Percentiles rank a stretch among this genome's conserved stretches.
phyloP scores from a whole-genome alignment of 2,797 vertebrate genomes.

The Enteromius viviparus region DNA sequence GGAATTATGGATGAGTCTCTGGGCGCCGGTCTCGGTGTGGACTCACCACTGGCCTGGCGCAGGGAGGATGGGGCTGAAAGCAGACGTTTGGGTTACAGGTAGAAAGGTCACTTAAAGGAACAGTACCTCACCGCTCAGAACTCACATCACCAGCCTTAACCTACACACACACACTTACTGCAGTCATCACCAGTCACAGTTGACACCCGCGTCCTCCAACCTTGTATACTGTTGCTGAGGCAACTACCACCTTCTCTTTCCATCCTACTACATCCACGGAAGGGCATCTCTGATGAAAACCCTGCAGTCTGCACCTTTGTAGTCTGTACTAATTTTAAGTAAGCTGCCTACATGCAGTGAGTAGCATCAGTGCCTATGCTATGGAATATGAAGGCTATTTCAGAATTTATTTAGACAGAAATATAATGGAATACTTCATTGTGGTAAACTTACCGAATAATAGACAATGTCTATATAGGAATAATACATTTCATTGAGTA shows the following conservation, averaged over 20 bases:
- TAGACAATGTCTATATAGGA: neutral
- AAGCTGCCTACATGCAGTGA: neutral
- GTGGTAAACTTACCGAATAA: neutral
- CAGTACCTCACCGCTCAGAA: slow-evolving; percentile 52
- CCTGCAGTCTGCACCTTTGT: neutral
- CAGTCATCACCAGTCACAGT: slow-evolving; percentile 31
- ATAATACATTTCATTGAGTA: neutral
- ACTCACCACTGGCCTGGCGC: slow-evolving; percentile 41
- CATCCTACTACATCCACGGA: neutral
- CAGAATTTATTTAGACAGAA: neutral
- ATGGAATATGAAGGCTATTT: neutral
- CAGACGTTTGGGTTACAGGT: slow-evolving; percentile 72
- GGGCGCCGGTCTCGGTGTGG: slow-evolving; percentile 55
- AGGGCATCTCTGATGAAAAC: slow-evolving; percentile 19
- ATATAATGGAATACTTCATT: neutral
- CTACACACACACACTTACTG: slow-evolving; percentile 37
- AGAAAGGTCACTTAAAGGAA: slow-evolving; percentile 65
- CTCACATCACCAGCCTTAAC: slow-evolving; percentile 10
- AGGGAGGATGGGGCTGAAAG: slow-evolving; percentile 35
- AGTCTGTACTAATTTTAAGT: neutral
- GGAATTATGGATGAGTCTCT: slow-evolving; percentile 87
- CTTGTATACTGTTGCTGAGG: slow-evolving; percentile 31
- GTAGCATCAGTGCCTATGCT: neutral
- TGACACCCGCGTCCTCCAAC: slow-evolving; percentile 35
- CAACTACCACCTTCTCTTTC: slow-evolving; percentile 43